A percentile compares a stretch with the other conserved stretches of the same genome.
Conservation (phyloP, 2,797 vertebrate genomes). For the Darevskia mixta region DNA sequence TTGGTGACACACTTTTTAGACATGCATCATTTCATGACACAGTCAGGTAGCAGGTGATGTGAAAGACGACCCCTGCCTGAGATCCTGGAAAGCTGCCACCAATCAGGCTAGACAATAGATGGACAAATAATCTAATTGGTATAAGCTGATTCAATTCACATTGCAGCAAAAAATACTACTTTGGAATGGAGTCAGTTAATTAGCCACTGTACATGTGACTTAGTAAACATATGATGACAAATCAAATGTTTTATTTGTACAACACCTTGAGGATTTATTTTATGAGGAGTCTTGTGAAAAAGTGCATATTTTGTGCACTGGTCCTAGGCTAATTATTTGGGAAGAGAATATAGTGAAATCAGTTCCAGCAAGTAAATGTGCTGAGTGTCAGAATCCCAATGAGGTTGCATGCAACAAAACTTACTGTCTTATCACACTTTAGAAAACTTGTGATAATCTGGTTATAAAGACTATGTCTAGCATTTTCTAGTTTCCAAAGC, state of each 20-base stretch:
- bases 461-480: too few species aligned
- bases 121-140: background rate
- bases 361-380: background rate
- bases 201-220: too few species aligned
- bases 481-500: too few species aligned
- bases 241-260: background rate
- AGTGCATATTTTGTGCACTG: background rate
- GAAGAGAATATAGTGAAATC: background rate
- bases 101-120: background rate
- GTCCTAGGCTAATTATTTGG: background rate
- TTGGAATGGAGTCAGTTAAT: background rate
- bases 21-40: too few species aligned
- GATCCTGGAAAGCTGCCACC: background rate
- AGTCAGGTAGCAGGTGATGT: background rate
- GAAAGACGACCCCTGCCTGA: background rate
- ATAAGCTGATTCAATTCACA: background rate
- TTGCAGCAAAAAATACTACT: background rate
- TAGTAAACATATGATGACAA: background rate
- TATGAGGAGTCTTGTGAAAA: too few species aligned
- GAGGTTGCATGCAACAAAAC: background rate
- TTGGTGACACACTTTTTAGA: too few species aligned
- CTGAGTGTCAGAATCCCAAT: background rate
- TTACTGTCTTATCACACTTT: background rate
- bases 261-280: too few species aligned
- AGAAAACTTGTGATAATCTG: too few species aligned